A percentile compares a stretch with the other conserved stretches of the same genome.
These are phyloP conservation scores for Agonopterix heracliana DNA, from an alignment of 2,888 invertebrate genomes.

Conservation along the genomic window DNA sequence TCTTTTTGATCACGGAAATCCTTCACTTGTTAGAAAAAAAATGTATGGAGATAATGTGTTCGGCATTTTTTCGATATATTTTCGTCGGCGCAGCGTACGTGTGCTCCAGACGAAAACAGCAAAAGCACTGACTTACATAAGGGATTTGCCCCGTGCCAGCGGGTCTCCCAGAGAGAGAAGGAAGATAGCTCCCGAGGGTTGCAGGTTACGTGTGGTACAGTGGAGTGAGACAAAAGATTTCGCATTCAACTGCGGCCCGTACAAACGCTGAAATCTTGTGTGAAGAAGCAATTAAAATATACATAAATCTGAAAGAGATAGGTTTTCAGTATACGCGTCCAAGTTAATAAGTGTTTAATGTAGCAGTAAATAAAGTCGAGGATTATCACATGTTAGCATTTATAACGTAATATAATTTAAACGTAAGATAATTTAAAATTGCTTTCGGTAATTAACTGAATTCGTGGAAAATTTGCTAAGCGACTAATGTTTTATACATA, in stretches of 20 bases:
- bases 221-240: conserved; percentile 54
- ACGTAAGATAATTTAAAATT: not conserved
- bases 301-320: conserved; percentile 58
- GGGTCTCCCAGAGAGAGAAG: conserved; percentile 50
- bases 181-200: conserved; percentile 49
- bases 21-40: conserved; percentile 25
- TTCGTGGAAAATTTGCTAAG: too few relatives aligned
- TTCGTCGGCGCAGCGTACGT: conserved; percentile 33
- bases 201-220: conserved; percentile 39
- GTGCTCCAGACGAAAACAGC: conserved; percentile 28
- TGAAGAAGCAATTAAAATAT: conserved; percentile 71
- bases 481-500: too few relatives aligned
- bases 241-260: conserved; percentile 43
- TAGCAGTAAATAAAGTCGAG: conserved; percentile 33
- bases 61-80: conserved; percentile 42
- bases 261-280: conserved; percentile 58
- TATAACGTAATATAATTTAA: too few relatives aligned
- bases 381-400: too few relatives aligned
- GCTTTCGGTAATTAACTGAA: not conserved
- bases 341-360: conserved; percentile 51
- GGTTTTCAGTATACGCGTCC: conserved; percentile 35
- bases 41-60: conserved; percentile 21
- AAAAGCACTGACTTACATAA: conserved; percentile 72
- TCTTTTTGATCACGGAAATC: conserved; percentile 29
- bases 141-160: conserved; percentile 60